Conservation (phyloP, 1,140 invertebrate genomes). For the Saxidomus purpurata region DNA sequence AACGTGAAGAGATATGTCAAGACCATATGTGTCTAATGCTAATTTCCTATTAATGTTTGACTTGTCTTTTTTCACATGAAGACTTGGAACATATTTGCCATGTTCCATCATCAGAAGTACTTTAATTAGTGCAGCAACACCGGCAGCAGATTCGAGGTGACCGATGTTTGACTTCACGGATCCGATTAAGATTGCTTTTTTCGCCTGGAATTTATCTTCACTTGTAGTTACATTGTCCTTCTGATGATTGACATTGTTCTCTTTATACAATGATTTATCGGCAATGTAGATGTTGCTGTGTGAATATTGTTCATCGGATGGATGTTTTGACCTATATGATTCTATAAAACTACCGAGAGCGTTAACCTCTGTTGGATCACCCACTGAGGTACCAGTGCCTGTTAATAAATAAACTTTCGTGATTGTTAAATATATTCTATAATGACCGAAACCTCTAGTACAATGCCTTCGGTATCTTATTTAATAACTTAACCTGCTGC, state of each 20-base stretch:
- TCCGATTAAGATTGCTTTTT: conserved; percentile 64
- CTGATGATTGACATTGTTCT: not conserved
- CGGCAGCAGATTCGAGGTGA: conserved; percentile 94
- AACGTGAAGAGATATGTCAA: conserved; percentile 91
- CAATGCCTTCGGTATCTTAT: too few species aligned
- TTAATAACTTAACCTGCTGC: too few species aligned
- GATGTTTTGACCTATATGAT: not conserved
- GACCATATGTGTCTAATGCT: conserved; percentile 46
- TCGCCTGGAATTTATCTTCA: too few species aligned
- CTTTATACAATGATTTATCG: not conserved
- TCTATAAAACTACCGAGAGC: not conserved
- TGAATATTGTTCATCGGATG: not conserved
- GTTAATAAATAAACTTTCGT: too few species aligned
- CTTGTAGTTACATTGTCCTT: not conserved
- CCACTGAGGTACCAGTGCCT: conserved; percentile 76
- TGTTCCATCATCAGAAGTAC: conserved; percentile 76
- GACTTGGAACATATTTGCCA: conserved; percentile 69
- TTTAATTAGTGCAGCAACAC: conserved; percentile 95
- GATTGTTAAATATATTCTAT: not conserved
- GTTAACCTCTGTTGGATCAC: conserved; percentile 73
- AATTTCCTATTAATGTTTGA: conserved; percentile 67
- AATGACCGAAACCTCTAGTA: too few species aligned
- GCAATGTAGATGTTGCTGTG: not conserved
- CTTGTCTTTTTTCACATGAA: conserved; percentile 84
- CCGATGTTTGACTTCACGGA: conserved; percentile 79